phyloP scores from a whole-genome alignment of 2,113 vertebrate species.

The Sceloporus tristichus region DNA sequence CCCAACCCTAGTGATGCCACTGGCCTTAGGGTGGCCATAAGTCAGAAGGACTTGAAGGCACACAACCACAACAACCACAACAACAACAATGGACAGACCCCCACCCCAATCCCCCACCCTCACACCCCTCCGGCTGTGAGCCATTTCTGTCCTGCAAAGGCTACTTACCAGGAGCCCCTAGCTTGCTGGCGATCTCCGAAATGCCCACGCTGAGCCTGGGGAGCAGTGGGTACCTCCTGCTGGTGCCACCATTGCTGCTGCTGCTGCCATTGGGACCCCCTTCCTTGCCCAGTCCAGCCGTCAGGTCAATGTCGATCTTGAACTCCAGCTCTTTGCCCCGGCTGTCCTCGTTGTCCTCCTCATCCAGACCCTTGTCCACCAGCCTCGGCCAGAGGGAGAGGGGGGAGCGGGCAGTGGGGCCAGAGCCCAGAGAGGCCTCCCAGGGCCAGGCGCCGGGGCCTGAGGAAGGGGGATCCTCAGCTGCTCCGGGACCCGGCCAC shows the following conservation, averaged over 20 bases:
- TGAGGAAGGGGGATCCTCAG: neutral
- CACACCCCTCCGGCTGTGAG: too few relatives aligned
- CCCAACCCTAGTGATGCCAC: too few relatives aligned
- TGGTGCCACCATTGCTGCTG: neutral
- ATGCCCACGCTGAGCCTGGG: slow-evolving; percentile 66
- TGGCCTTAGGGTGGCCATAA: too few relatives aligned
- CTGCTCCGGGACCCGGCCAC: neutral
- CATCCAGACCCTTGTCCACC: neutral
- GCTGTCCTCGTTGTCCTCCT: neutral
- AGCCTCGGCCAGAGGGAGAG: slow-evolving; percentile 47
- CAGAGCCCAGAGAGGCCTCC: neutral
- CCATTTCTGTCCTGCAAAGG: neutral
- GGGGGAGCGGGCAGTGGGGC: neutral
- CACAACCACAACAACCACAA: too few relatives aligned
- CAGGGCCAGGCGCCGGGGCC: neutral
- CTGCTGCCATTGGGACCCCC: slow-evolving; percentile 6
- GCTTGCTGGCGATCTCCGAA: slow-evolving; percentile 65
- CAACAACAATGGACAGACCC: too few relatives aligned
- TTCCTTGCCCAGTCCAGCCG: slow-evolving; percentile 50
- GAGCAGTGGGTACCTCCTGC: slow-evolving; percentile 53
- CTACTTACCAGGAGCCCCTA: slow-evolving; percentile 70
- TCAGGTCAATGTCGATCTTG: slow-evolving; percentile 66
- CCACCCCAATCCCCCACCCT: too few relatives aligned
- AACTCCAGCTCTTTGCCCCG: slow-evolving; percentile 56
- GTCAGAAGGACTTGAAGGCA: too few relatives aligned